phyloP scores from a whole-genome alignment of 30 jellyfish, hydroid and myxozoan species.

The Aurelia sp. region DNA sequence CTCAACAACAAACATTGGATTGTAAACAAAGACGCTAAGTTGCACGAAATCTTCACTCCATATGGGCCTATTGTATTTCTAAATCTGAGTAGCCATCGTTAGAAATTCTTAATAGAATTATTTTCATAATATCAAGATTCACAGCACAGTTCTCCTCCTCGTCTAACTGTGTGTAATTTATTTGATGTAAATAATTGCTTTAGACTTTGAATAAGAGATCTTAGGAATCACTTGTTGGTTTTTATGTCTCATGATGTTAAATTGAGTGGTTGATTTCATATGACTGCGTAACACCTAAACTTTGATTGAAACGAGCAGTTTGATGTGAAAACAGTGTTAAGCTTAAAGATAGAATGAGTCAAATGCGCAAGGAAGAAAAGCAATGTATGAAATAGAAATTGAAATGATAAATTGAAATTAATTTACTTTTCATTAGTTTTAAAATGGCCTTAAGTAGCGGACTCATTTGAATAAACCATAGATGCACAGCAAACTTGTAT shows the following conservation, averaged over 20 bases:
- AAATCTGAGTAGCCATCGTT: background rate
- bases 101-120: conserved; percentile 16
- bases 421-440: no score
- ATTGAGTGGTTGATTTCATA: background rate
- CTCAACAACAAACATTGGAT: background rate
- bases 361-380: no score
- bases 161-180: conserved; percentile 13
- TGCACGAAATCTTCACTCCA: background rate
- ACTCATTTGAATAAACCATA: no score
- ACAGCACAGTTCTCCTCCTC: conserved; percentile 37
- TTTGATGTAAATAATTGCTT: background rate
- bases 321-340: background rate
- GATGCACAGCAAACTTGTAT: no score
- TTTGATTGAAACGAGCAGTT: background rate
- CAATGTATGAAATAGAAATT: no score
- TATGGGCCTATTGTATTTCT: background rate
- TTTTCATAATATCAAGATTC: conserved; percentile 18
- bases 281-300: conserved; percentile 29
- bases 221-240: background rate
- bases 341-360: background rate
- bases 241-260: background rate
- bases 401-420: no score
- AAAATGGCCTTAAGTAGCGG: no score
- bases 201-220: conserved; percentile 2
- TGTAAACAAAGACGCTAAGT: no score